Evolutionary conservation across 2,113 vertebrate species (phyloP).

Genomic region (Naja naja): DNA sequence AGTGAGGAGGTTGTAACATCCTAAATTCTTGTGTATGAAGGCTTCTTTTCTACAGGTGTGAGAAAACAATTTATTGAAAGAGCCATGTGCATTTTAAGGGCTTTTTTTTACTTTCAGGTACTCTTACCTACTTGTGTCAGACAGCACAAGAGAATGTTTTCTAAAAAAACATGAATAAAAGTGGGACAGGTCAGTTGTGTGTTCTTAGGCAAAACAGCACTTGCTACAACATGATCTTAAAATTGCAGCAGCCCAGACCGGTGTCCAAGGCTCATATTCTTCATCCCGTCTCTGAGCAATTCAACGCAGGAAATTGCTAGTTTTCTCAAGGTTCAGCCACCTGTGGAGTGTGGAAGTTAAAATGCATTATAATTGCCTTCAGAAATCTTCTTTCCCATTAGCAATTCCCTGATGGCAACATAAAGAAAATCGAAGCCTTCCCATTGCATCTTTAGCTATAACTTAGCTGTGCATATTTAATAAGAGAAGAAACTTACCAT

Average conservation of each 20-base stretch:
- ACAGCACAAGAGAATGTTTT: background rate
- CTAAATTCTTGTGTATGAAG: background rate
- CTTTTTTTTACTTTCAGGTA: too few species aligned
- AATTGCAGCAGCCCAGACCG: too few species aligned
- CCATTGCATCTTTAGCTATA: constrained; percentile 45
- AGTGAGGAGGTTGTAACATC: background rate
- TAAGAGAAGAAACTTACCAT: constrained; percentile 56
- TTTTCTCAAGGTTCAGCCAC: constrained; percentile 42
- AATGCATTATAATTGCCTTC: constrained; percentile 54
- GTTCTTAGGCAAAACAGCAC: background rate
- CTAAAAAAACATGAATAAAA: background rate
- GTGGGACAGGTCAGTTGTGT: background rate
- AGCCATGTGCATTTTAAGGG: background rate
- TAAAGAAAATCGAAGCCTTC: constrained; percentile 61
- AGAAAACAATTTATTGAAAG: background rate
- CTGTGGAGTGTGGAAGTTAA: constrained; percentile 42
- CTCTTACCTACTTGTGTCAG: background rate
- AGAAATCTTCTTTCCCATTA: constrained; percentile 60
- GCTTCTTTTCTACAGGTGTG: background rate
- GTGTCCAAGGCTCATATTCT: background rate
- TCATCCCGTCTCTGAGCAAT: background rate
- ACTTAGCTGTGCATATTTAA: constrained; percentile 65
- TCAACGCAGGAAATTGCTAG: background rate
- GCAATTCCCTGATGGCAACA: constrained; percentile 57
- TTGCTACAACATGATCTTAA: background rate